A percentile compares a stretch with the other conserved stretches of the same genome.
phyloP scores from a whole-genome alignment of 2,113 vertebrate species.

The Sinocyclocheilus anshuiensis region DNA sequence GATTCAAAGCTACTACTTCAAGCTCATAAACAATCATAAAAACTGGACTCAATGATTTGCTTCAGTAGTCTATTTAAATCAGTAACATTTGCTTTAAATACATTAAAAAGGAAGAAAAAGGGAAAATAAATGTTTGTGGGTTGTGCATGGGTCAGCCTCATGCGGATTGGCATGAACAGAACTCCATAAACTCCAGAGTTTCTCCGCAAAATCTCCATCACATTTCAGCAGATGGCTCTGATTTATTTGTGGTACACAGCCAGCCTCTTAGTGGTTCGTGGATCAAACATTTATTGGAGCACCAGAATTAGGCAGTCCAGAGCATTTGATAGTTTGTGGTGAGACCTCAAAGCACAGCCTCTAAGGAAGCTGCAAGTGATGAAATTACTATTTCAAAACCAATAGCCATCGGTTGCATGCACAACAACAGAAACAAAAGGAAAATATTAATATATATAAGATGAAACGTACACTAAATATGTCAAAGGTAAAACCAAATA shows the following conservation, averaged over 20 bases:
- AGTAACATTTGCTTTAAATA: conserved; percentile 13
- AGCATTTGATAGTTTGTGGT: neutral
- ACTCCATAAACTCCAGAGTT: conserved; percentile 5
- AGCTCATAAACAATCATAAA: neutral
- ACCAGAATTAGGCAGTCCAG: conserved; percentile 23
- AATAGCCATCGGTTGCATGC: neutral
- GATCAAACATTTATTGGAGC: conserved; percentile 30
- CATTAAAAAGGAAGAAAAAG: conserved; percentile 17
- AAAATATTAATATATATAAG: neutral
- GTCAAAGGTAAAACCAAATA: too few relatives aligned
- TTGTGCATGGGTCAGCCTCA: conserved; percentile 18
- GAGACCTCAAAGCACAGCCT: conserved; percentile 10
- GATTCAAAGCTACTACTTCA: neutral
- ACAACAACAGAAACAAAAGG: neutral
- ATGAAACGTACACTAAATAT: too few relatives aligned
- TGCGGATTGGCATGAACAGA: neutral
- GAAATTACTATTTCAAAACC: conserved; percentile 13
- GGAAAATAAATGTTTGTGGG: neutral
- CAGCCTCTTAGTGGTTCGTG: conserved; percentile 12
- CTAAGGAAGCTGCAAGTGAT: neutral
- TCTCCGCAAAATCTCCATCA: neutral
- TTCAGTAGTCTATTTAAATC: conserved; percentile 13
- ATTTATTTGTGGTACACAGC: conserved; percentile 17
- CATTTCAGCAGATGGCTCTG: conserved; percentile 11
- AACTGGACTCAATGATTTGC: neutral